Evolutionary conservation across 2,113 vertebrate species (phyloP).

Genomic region (Salminus brasiliensis): DNA sequence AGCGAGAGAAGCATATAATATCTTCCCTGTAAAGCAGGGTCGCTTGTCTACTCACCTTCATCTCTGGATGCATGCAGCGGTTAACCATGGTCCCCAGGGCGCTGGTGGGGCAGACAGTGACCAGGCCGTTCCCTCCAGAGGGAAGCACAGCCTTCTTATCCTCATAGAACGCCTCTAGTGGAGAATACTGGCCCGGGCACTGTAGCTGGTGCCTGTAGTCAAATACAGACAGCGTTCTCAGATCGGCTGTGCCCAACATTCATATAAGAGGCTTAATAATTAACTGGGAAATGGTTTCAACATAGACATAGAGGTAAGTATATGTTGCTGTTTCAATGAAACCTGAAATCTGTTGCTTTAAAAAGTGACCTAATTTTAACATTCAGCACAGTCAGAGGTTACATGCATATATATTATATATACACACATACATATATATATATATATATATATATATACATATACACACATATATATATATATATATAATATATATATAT

Average conservation of each 20-base stretch:
- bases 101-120: slow-evolving; percentile 78
- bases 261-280: neutral
- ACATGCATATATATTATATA: too few relatives aligned
- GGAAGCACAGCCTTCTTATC: slow-evolving; percentile 94
- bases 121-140: slow-evolving; percentile 75
- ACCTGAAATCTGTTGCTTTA: too few relatives aligned
- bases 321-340: too few relatives aligned
- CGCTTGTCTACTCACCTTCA: slow-evolving; percentile 83
- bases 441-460: too few relatives aligned
- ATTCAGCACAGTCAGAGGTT: too few relatives aligned
- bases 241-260: neutral
- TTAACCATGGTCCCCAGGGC: slow-evolving; percentile 88
- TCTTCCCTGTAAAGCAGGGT: neutral
- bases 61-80: slow-evolving; percentile 96
- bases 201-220: slow-evolving; percentile 89
- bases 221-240: slow-evolving; percentile 3
- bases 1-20: neutral
- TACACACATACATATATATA: too few relatives aligned
- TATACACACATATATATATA: too few relatives aligned
- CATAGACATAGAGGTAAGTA: too few relatives aligned
- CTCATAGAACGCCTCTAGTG: slow-evolving; percentile 95
- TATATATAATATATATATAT: too few relatives aligned
- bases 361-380: too few relatives aligned
- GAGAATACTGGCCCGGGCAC: slow-evolving; percentile 93
- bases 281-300: neutral